Percentiles rank a stretch among this genome's conserved stretches.
These are phyloP conservation scores for Podarcis cretensis DNA, from an alignment of 2,113 vertebrate genomes.

Conservation along the genomic window DNA sequence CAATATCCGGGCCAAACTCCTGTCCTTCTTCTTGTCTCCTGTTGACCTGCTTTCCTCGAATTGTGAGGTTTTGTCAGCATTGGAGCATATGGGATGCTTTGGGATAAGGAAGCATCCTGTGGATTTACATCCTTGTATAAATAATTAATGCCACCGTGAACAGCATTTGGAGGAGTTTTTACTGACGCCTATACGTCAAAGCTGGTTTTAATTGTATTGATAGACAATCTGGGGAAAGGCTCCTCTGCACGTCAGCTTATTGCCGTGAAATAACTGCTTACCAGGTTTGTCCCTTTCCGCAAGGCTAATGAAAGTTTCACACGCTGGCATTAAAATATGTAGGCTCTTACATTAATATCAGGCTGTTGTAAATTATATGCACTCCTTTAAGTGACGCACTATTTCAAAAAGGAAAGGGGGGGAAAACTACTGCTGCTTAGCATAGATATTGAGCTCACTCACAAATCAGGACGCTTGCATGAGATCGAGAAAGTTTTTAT, in stretches of 20 bases:
- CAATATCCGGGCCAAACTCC: neutral
- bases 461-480: neutral
- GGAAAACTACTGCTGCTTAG: neutral
- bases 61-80: conserved; percentile 4
- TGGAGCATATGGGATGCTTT: neutral
- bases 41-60: neutral
- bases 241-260: neutral
- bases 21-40: neutral
- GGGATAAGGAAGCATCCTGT: neutral
- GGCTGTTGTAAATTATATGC: neutral
- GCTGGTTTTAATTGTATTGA: conserved; percentile 1
- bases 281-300: conserved; percentile 14
- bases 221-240: neutral
- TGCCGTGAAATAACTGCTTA: conserved; percentile 20
- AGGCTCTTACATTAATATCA: conserved; percentile 5
- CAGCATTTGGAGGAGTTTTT: neutral
- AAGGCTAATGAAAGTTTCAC: conserved; percentile 26
- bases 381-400: conserved; percentile 8
- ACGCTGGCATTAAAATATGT: conserved; percentile 15
- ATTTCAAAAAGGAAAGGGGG: neutral
- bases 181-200: neutral
- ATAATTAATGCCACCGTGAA: conserved; percentile 10
- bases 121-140: conserved; percentile 26
- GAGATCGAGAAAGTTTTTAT: neutral
- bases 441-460: conserved; percentile 11